Base-by-base conservation (phyloP, 2,113 vertebrate genomes). In the Dasyornis broadbenti region DNA sequence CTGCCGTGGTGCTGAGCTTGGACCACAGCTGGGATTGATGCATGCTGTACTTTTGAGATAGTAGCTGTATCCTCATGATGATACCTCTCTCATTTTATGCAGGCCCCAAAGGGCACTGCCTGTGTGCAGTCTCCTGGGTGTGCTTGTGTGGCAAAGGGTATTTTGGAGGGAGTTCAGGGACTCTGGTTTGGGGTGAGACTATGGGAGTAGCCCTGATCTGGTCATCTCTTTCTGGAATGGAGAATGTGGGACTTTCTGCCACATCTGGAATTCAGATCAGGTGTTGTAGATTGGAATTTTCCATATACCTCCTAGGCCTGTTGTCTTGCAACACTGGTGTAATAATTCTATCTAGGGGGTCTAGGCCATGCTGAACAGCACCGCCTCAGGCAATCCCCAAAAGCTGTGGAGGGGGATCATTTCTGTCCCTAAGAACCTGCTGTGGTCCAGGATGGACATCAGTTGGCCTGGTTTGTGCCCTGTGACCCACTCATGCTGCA, bases 1-100 rank as follows among this genome's bases (percentile, higher is more conserved):
- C 27, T 81, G 91, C 72, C 3, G 0, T 1, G 33, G 22, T 77
- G 49, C 44, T 42, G 37, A 68, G n/a, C 37, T 82, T 0, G 0
- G 19, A 24, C 31, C 7, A 13, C 42, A 22, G 37, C 37, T 52
- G 45, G 49, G 60, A 24, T 9, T 17, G 53, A 33, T 31, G 40
- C 4, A 9, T 0, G 1, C 88, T 78, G 37, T 56, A 3, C 40
- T 65, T 39, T 3, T 11, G 37, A 57, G 59, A 9, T 18, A 33
- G 50, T 20, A 44, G n/a, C 53, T 66, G 1, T 64, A 30, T 28
- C 27, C 35, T 85, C 16, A 10, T 6, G 1, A 0, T 9, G 30
- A 30, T 77, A 4, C 20, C 69, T 40, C 11, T 28, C 19, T 31
- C 37, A 39, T 59, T 47, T 59, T 66, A 11, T 54, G 72, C 0